These are phyloP conservation scores for Esox niger DNA, from an alignment of 2,113 vertebrate genomes.

Conservation along the genomic window DNA sequence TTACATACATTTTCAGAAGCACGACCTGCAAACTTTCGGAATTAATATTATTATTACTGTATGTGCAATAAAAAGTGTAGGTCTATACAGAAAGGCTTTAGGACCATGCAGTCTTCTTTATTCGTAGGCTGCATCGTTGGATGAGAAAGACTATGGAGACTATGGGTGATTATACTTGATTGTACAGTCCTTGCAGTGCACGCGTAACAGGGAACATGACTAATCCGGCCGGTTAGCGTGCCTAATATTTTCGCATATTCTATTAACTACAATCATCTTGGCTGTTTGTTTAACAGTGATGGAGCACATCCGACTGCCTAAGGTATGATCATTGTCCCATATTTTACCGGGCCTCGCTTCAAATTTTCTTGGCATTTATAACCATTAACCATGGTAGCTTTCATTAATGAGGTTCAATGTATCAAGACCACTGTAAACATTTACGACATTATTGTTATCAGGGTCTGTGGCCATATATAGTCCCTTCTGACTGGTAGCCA, in stretches of 20 bases:
- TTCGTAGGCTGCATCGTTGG: slow-evolving; percentile 34
- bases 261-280: background rate
- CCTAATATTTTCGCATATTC: background rate
- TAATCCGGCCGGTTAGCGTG: background rate
- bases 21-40: too few species aligned
- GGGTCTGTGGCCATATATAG: too few species aligned
- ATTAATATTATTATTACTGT: too few species aligned
- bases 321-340: slow-evolving; percentile 66
- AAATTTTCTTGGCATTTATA: too few species aligned
- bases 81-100: slow-evolving; percentile 58
- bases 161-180: background rate
- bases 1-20: background rate
- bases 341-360: background rate
- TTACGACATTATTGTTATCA: too few species aligned
- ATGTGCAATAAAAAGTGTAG: background rate
- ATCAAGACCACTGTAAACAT: too few species aligned
- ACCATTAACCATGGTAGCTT: too few species aligned
- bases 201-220: background rate
- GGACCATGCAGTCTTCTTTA: slow-evolving; percentile 62
- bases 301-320: slow-evolving; percentile 76
- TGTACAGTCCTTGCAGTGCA: too few species aligned
- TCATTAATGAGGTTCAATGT: too few species aligned
- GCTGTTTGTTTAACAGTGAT: slow-evolving; percentile 44
- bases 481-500: too few species aligned
- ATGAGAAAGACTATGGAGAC: slow-evolving; percentile 16